Evolutionary conservation across 1,140 invertebrate species (phyloP), one percentile per base, ranked within the genome.

Genomic region (Trypoxylus dichotomus): DNA sequence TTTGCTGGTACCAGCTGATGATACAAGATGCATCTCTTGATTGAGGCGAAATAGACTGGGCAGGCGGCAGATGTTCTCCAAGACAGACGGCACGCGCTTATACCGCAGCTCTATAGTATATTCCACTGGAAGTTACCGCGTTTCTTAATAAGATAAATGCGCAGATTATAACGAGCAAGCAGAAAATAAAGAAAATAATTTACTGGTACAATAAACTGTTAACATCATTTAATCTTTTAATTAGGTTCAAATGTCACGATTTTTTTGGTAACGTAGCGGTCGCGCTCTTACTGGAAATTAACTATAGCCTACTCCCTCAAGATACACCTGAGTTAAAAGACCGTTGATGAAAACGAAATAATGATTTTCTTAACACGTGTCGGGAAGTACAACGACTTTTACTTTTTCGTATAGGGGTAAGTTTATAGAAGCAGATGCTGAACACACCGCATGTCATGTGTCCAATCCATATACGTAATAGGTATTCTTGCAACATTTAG

Each of bases 311-410:
- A 75, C 74, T 75, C 74, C 74, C 74, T 75, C 74, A 54, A 75
- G 74, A 75, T 75, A 75, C 74, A 75, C 74, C 74, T 75, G 74
- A 75, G 74, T 54, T 42, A 42, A 75, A 54, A 75, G 74, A 75
- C 74, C 74, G 74, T 75, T 75, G 74, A 75, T 75, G 74, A 37
- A 74, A 74, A 29, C 19, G 72, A 75, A 47, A 75, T 75, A 54
- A 75, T 75, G 74, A 75, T 75, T 54, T 74, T 75, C 74, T 75
- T 75, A 75, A 75, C 74, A 75, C 74, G 74, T 75, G 74, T 75
- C 74, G 74, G 41, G 74, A 54, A 43, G 43, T 43, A 54, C 41
- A 75, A 75, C 74, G 74, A 75, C 74, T 75, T 75, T 75, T 75
- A 75, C 74, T 75, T 75, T 47, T 75, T 75, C 74, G 54, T 32